phyloP scores from a whole-genome alignment of 53 echinoderm and acorn worm species.

The Luidia sarsii region DNA sequence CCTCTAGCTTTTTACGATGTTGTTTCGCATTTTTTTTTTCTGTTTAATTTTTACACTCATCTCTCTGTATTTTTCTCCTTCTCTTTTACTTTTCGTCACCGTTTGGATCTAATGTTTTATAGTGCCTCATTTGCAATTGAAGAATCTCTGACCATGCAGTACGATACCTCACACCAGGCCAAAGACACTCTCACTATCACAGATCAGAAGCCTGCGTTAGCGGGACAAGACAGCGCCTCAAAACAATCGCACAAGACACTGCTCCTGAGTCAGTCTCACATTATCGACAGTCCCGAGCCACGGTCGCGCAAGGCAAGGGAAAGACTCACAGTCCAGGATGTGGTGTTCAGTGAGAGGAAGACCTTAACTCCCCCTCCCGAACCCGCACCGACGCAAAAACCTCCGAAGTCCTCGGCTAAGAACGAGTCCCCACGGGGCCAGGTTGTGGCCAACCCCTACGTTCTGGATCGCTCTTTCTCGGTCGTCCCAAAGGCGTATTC shows the following conservation, averaged over 20 bases:
- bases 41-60: neutral
- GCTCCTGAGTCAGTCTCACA: neutral
- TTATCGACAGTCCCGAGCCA: neutral
- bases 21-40: no score
- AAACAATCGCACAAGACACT: neutral
- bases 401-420: neutral
- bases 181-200: slow-evolving; percentile 24
- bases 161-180: slow-evolving; percentile 21
- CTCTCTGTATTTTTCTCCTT: neutral
- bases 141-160: slow-evolving; percentile 33
- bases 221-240: neutral
- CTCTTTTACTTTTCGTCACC: neutral
- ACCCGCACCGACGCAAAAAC: neutral
- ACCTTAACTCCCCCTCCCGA: slow-evolving; percentile 38
- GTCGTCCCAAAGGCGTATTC: slow-evolving; percentile 3
- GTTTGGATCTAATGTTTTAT: neutral
- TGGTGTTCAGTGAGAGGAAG: slow-evolving; percentile 41
- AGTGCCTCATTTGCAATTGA: slow-evolving; percentile 40
- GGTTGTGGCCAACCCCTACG: slow-evolving; percentile 34
- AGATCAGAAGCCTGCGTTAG: neutral
- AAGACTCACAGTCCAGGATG: slow-evolving; percentile 30
- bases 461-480: slow-evolving; percentile 16
- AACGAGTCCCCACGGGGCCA: slow-evolving; percentile 1
- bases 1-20: no score
- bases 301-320: neutral